These are phyloP conservation scores for Drosophila subquinaria DNA, from an alignment of 2,888 invertebrate genomes.

Conservation along the genomic window DNA sequence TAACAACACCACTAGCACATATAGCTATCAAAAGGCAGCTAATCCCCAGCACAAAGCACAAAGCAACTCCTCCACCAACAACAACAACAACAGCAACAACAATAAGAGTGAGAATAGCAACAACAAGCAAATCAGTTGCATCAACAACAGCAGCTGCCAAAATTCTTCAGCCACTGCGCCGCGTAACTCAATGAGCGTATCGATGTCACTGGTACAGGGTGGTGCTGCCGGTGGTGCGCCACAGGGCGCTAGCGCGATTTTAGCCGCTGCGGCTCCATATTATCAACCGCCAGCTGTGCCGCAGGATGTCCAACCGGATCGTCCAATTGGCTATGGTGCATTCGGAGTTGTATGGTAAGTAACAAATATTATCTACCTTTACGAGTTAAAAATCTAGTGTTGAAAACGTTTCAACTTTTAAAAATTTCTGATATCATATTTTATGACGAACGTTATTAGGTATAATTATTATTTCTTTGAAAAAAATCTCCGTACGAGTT, in stretches of 20 bases:
- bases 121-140: conserved; percentile 21
- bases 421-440: too few relatives aligned
- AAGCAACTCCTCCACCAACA: conserved; percentile 15
- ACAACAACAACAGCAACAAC: conserved; percentile 19
- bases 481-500: too few relatives aligned
- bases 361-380: background rate
- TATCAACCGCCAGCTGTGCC: conserved; percentile 90
- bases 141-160: conserved; percentile 48
- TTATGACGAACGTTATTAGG: too few relatives aligned
- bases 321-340: conserved; percentile 99
- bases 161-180: conserved; percentile 84
- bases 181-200: conserved; percentile 95
- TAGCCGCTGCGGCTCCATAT: conserved; percentile 91
- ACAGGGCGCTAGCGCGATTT: conserved; percentile 89
- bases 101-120: conserved; percentile 6
- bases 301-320: conserved; percentile 95
- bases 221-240: conserved; percentile 89
- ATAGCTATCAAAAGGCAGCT: conserved; percentile 42
- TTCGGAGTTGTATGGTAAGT: conserved; percentile 99
- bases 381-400: too few relatives aligned
- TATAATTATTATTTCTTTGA: too few relatives aligned
- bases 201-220: conserved; percentile 91
- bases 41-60: conserved; percentile 44
- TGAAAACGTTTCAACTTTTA: too few relatives aligned
- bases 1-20: too few relatives aligned